Conservation (phyloP, 2,888 invertebrate genomes). For the Limulus polyphemus region DNA sequence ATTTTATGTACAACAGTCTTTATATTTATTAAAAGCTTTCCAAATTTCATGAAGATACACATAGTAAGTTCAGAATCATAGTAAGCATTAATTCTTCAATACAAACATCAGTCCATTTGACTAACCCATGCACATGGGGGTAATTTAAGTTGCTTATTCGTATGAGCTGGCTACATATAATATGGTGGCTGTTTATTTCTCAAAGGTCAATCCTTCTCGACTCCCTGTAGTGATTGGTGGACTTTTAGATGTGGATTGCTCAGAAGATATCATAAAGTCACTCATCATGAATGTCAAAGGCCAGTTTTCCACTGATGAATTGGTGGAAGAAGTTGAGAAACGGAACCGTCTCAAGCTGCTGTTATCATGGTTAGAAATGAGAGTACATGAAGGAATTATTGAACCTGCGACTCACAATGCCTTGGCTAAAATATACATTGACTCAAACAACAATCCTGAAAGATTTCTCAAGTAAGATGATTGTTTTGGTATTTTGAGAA, state of each 20-base stretch:
- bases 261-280: slow-evolving; percentile 98
- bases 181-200: slow-evolving; percentile 1
- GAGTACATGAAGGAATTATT: slow-evolving; percentile 90
- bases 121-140: no score
- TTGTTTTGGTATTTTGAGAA: slow-evolving; percentile 1
- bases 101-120: no score
- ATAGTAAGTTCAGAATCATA: no score
- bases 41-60: no score
- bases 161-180: no score
- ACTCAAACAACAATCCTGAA: slow-evolving; percentile 98
- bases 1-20: no score
- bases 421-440: slow-evolving; percentile 98
- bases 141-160: neutral
- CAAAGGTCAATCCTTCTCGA: slow-evolving; percentile 85
- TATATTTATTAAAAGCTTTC: no score
- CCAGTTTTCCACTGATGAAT: slow-evolving; percentile 96
- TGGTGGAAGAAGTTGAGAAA: slow-evolving; percentile 89
- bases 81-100: no score
- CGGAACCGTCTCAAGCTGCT: slow-evolving; percentile 84
- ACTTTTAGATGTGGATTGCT: slow-evolving; percentile 92
- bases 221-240: slow-evolving; percentile 97
- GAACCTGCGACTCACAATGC: slow-evolving; percentile 99
- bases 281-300: slow-evolving; percentile 92
- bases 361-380: slow-evolving; percentile 91
- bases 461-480: slow-evolving; percentile 60